phyloP scores from a whole-genome alignment of 1,140 invertebrate genomes.

The Eupeodes corollae region DNA sequence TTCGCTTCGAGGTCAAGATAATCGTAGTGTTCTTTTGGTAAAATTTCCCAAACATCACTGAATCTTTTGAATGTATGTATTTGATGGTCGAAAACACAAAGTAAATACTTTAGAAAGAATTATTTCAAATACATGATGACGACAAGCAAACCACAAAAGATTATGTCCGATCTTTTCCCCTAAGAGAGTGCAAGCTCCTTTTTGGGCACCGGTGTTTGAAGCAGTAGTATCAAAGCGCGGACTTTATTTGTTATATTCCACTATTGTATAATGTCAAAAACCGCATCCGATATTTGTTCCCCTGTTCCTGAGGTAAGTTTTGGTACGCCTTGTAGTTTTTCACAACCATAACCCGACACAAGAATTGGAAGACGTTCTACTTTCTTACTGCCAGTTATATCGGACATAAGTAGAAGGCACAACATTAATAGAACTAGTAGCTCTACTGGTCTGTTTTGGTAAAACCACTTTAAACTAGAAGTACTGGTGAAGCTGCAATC shows the following conservation, averaged over 20 bases:
- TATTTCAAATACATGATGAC: background rate
- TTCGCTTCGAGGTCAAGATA: background rate
- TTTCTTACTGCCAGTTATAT: no score
- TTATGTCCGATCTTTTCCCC: background rate
- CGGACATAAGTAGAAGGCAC: background rate
- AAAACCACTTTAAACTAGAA: background rate
- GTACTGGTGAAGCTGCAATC: background rate
- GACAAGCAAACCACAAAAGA: background rate
- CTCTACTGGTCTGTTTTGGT: background rate
- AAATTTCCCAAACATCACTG: background rate
- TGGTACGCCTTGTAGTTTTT: background rate
- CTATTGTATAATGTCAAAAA: background rate
- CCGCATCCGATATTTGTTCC: background rate
- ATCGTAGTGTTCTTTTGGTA: background rate
- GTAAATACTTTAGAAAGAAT: background rate
- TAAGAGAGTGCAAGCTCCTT: background rate
- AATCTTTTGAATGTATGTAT: background rate
- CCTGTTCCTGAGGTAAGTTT: background rate
- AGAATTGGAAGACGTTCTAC: background rate
- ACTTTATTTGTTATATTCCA: background rate
- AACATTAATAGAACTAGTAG: background rate
- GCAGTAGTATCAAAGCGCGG: background rate
- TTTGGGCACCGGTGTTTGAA: background rate
- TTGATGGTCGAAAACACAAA: background rate
- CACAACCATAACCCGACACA: background rate